Percentiles rank a stretch among this genome's conserved stretches.
phyloP scores from a whole-genome alignment of 2,888 invertebrate species.

The Fabriciana adippe region DNA sequence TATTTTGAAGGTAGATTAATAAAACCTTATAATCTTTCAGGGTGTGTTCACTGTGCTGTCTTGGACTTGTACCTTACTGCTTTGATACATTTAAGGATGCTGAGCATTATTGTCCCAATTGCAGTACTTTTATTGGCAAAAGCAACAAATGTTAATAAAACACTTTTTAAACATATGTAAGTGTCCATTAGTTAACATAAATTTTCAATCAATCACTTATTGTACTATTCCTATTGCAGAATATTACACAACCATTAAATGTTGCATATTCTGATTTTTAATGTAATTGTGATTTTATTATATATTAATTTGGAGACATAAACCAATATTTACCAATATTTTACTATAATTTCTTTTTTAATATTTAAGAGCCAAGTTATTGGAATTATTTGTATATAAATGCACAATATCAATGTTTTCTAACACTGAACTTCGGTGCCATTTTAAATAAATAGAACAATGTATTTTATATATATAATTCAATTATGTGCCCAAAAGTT shows the following conservation, averaged over 20 bases:
- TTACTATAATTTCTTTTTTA: too few relatives aligned
- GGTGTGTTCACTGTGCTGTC: conserved; percentile 76
- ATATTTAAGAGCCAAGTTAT: too few relatives aligned
- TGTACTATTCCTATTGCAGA: neutral
- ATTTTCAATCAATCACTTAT: neutral
- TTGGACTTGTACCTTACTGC: conserved; percentile 76
- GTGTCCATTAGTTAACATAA: conserved; percentile 1
- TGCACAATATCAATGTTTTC: too few relatives aligned
- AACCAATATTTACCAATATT: too few relatives aligned
- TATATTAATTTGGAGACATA: too few relatives aligned
- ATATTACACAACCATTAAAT: neutral
- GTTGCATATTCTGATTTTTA: too few relatives aligned
- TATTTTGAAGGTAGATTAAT: neutral
- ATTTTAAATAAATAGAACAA: too few relatives aligned
- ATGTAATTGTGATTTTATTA: too few relatives aligned
- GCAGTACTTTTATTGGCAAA: conserved; percentile 76
- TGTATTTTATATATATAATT: too few relatives aligned
- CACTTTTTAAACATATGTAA: conserved; percentile 23
- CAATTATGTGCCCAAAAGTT: neutral
- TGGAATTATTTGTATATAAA: too few relatives aligned
- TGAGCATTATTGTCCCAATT: conserved; percentile 77
- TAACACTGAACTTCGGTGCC: too few relatives aligned
- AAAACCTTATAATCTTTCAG: conserved; percentile 50
- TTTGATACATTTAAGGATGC: conserved; percentile 79
- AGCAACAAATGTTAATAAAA: conserved; percentile 66